phyloP scores from a whole-genome alignment of 2,113 vertebrate species.

The human region DNA sequence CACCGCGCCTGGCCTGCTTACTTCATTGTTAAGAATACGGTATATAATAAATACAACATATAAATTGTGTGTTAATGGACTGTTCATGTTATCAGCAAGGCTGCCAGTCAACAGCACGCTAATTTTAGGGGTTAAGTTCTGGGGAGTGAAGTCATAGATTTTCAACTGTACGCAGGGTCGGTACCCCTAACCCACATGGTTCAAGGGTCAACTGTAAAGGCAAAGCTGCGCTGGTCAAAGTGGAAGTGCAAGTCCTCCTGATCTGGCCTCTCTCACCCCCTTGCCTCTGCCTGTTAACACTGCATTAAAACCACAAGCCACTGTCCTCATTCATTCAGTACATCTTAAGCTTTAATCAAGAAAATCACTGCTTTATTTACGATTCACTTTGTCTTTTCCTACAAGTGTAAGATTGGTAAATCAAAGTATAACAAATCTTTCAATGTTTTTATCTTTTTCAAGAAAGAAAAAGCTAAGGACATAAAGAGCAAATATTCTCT shows the following conservation, averaged over 20 bases:
- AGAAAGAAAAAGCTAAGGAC: background rate
- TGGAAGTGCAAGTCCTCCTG: background rate
- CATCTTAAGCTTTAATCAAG: background rate
- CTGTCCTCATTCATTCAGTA: background rate
- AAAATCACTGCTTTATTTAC: constrained; percentile 7
- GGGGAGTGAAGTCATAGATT: background rate
- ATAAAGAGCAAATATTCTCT: background rate
- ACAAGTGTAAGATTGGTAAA: background rate
- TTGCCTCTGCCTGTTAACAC: background rate
- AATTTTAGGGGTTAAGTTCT: background rate
- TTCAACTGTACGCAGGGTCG: background rate
- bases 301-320: constrained; percentile 2
- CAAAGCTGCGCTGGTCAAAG: background rate
- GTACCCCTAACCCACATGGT: background rate
- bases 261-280: background rate
- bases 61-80: background rate
- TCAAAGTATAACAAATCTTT: background rate
- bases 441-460: background rate
- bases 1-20: background rate
- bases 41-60: background rate
- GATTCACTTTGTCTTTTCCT: background rate
- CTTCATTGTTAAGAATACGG: background rate
- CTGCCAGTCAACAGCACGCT: background rate
- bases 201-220: background rate
- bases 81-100: background rate